These are phyloP conservation scores for Riparia riparia DNA, from an alignment of 2,113 vertebrate genomes.

Conservation along the genomic window DNA sequence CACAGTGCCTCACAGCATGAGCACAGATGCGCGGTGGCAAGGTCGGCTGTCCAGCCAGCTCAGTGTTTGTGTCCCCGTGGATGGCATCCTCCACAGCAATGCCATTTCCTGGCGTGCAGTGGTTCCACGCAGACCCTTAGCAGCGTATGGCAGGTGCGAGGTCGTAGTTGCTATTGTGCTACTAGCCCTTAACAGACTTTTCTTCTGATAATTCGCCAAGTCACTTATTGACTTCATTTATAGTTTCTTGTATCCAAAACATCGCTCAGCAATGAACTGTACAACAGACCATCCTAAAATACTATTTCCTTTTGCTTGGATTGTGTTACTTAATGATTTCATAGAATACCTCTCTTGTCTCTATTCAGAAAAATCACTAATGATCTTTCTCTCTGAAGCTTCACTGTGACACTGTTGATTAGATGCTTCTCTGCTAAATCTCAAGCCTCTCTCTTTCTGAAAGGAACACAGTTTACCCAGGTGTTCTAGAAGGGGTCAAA, in stretches of 20 bases:
- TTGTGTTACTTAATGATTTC: neutral
- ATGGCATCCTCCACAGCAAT: neutral
- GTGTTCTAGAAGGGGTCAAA: neutral
- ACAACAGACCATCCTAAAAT: neutral
- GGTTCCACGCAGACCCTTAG: no score
- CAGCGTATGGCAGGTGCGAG: neutral
- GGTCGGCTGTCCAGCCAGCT: neutral
- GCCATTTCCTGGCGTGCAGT: neutral
- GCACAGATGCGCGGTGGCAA: neutral
- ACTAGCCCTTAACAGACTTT: neutral
- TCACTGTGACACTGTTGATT: neutral
- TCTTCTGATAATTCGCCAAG: neutral
- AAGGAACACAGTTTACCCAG: neutral
- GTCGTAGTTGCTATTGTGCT: rapidly evolving
- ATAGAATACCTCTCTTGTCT: neutral
- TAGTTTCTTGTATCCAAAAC: neutral
- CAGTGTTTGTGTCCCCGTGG: neutral
- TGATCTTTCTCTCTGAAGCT: neutral
- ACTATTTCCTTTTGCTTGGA: neutral
- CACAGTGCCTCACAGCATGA: rapidly evolving
- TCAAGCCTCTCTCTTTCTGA: neutral
- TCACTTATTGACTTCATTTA: neutral
- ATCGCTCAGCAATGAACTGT: neutral
- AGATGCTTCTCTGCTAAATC: neutral
- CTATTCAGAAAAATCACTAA: neutral